Conservation (phyloP, 2,797 vertebrate species). For the Tauraco hartlaubi region DNA sequence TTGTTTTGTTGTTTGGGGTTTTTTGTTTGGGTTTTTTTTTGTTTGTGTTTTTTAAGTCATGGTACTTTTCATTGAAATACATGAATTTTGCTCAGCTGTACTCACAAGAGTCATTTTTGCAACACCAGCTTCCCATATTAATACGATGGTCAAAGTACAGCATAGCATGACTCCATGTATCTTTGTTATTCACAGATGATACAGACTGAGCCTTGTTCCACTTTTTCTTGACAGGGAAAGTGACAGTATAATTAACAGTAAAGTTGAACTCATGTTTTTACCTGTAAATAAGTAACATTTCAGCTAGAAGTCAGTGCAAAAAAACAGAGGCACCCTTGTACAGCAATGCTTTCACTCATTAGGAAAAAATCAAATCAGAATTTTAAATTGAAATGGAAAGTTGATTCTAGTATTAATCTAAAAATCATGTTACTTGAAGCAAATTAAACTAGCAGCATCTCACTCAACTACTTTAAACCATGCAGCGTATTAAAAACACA, state of each 20-base stretch:
- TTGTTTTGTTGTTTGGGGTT: neutral
- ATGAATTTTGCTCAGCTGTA: neutral
- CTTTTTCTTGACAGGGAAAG: neutral
- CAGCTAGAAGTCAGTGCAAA: neutral
- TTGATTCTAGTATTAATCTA: neutral
- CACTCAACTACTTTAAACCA: neutral
- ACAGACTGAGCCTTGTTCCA: neutral
- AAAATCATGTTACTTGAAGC: neutral
- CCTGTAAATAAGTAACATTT: neutral
- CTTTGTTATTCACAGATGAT: neutral
- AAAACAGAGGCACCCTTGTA: neutral
- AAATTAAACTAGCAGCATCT: neutral
- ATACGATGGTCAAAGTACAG: neutral
- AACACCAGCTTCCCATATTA: neutral
- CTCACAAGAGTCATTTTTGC: neutral
- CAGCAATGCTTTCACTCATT: neutral
- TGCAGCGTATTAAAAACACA: rapidly evolving
- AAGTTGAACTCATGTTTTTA: neutral
- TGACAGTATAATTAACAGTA: neutral
- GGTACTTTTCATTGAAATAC: neutral
- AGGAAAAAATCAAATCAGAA: neutral
- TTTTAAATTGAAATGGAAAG: neutral
- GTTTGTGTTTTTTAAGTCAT: neutral
- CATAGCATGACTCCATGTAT: neutral
- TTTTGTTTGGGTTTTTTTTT: neutral